Evolutionary conservation across 1,140 invertebrate species (phyloP).

Genomic region (Drosophila insularis): DNA sequence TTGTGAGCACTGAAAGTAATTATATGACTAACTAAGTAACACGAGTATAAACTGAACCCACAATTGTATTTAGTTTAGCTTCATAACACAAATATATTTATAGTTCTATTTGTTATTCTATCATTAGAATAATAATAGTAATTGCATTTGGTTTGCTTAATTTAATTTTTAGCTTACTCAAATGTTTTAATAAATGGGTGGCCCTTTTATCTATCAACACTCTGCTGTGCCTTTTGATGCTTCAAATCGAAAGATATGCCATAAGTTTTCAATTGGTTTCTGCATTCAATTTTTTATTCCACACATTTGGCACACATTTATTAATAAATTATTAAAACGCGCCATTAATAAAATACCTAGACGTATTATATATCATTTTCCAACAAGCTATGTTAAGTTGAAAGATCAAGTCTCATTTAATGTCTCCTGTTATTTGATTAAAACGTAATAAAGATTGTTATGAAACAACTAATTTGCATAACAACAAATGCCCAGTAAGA

Average conservation of each 20-base stretch:
- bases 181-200: too few relatives aligned
- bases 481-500: not conserved
- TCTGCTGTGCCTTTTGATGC: too few relatives aligned
- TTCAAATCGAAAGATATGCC: too few relatives aligned
- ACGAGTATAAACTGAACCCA: not conserved
- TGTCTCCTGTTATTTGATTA: conserved; percentile 1
- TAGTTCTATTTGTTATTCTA: not conserved
- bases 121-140: not conserved
- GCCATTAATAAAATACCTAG: too few relatives aligned
- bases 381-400: too few relatives aligned
- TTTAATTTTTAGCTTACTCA: not conserved
- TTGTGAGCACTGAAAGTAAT: not conserved
- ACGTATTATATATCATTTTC: too few relatives aligned
- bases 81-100: not conserved
- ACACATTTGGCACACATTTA: too few relatives aligned
- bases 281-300: too few relatives aligned
- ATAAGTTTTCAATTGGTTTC: too few relatives aligned
- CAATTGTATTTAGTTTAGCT: not conserved
- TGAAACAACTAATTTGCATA: conserved; percentile 9
- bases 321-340: too few relatives aligned
- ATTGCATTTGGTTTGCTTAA: not conserved
- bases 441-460: conserved; percentile 1
- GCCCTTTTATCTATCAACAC: too few relatives aligned
- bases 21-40: not conserved
- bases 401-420: too few relatives aligned